Conservation (phyloP, 1,140 invertebrate species). For the Ooceraea biroi region DNA sequence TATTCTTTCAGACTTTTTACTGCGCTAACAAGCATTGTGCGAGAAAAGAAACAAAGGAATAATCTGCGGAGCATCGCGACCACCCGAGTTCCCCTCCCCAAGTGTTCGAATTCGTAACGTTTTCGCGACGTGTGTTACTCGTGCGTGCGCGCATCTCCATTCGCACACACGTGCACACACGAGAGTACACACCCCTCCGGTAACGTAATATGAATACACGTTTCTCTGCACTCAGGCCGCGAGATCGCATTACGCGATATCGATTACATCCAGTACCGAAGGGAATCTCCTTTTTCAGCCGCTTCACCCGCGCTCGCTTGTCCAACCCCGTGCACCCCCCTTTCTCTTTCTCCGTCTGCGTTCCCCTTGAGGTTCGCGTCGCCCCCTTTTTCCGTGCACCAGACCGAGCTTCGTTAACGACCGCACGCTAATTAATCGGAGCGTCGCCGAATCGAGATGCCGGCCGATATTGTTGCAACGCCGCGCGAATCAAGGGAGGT, state of each 20-base stretch:
- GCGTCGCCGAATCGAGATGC: conserved; percentile 68
- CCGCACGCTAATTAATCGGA: conserved; percentile 78
- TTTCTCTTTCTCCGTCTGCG: too few relatives aligned
- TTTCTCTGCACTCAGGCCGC: conserved; percentile 57
- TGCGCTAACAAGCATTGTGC: conserved; percentile 21
- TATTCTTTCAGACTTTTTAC: conserved; percentile 1
- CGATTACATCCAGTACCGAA: conserved; percentile 66
- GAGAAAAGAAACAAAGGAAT: conserved; percentile 26
- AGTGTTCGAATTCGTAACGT: conserved; percentile 28
- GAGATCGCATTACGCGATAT: conserved; percentile 77
- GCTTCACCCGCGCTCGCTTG: neutral
- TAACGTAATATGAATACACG: conserved; percentile 70
- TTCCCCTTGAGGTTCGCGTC: too few relatives aligned
- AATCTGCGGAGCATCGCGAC: conserved; percentile 9
- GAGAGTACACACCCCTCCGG: neutral
- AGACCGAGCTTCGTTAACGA: conserved; percentile 74
- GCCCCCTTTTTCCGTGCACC: conserved; percentile 14
- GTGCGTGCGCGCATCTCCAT: too few relatives aligned
- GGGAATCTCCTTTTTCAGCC: conserved; percentile 33
- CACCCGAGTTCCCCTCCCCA: neutral
- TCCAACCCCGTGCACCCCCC: conserved; percentile 10
- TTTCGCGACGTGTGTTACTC: conserved; percentile 43
- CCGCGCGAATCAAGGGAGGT: neutral
- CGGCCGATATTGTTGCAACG: conserved; percentile 47
- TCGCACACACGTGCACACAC: neutral